Evolutionary conservation across 2,113 vertebrate species (phyloP).

Genomic region (Nerophis ophidion): DNA sequence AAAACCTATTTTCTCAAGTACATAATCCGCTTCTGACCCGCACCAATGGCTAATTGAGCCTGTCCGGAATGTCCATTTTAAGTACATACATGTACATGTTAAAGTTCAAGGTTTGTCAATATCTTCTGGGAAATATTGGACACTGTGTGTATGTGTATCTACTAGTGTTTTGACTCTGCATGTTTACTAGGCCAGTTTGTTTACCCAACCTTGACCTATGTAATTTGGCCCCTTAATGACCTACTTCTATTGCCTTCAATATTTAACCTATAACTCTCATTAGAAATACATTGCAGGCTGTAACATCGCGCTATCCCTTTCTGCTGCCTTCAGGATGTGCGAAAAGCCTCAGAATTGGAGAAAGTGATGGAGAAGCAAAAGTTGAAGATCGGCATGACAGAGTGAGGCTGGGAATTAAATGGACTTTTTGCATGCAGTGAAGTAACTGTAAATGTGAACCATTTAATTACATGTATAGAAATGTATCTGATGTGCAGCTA

Average conservation of each 20-base stretch:
- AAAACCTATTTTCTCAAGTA: too few relatives aligned
- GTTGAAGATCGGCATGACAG: conserved; percentile 65
- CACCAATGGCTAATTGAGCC: neutral
- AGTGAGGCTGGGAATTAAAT: conserved; percentile 2
- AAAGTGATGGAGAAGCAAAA: conserved; percentile 78
- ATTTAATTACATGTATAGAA: neutral
- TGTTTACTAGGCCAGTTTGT: conserved; percentile 24
- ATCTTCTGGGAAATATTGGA: neutral
- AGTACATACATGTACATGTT: neutral
- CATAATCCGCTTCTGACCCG: too few relatives aligned
- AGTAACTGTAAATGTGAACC: neutral
- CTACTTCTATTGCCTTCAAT: conserved; percentile 2
- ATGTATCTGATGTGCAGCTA: neutral
- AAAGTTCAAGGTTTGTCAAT: neutral
- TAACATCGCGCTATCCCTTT: neutral
- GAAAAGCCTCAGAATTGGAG: conserved; percentile 70
- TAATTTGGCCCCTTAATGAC: conserved; percentile 18
- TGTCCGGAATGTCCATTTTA: neutral
- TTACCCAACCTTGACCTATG: conserved; percentile 40
- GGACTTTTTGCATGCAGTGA: neutral
- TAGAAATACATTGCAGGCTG: too few relatives aligned
- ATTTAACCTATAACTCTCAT: neutral
- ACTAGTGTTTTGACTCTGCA: neutral
- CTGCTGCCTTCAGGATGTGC: conserved; percentile 44
- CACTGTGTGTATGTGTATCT: conserved; percentile 1